Evolutionary conservation across 2,888 invertebrate species (phyloP).

Genomic region (Ophioninae sp.): DNA sequence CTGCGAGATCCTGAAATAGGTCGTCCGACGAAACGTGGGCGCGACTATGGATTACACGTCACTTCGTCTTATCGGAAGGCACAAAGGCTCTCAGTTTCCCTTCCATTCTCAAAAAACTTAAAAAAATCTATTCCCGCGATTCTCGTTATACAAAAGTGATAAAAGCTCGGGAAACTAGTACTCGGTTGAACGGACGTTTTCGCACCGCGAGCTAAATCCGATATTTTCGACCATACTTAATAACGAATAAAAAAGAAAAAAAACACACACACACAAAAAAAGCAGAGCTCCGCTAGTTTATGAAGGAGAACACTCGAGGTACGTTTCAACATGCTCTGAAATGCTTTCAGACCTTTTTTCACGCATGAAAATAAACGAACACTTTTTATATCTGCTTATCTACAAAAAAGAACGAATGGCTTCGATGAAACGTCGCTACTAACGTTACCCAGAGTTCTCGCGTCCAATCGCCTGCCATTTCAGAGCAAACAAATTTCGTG

Average conservation of each 20-base stretch:
- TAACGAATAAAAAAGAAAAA: not conserved
- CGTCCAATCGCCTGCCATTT: not conserved
- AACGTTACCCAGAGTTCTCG: not conserved
- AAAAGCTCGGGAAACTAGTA: not conserved
- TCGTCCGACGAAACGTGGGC: slow-evolving; percentile 46
- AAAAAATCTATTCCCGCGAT: not conserved
- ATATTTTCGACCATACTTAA: not conserved
- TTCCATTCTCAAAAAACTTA: slow-evolving; percentile 2
- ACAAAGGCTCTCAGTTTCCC: not conserved
- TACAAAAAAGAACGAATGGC: not conserved
- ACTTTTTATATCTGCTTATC: not conserved
- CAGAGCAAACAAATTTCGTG: not conserved
- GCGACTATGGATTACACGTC: slow-evolving; percentile 35
- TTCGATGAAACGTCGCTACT: not conserved
- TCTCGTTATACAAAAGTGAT: not conserved
- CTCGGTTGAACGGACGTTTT: not conserved
- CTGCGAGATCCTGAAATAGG: slow-evolving; percentile 55
- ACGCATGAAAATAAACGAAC: not conserved
- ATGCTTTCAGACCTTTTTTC: not conserved
- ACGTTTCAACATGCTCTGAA: not conserved
- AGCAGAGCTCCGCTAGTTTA: not conserved
- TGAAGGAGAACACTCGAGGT: slow-evolving; percentile 8
- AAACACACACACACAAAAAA: no score
- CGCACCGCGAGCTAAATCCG: not conserved
- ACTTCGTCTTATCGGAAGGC: slow-evolving; percentile 21